Base-by-base conservation (phyloP, 2,113 vertebrate species). In the Lathamus discolor region DNA sequence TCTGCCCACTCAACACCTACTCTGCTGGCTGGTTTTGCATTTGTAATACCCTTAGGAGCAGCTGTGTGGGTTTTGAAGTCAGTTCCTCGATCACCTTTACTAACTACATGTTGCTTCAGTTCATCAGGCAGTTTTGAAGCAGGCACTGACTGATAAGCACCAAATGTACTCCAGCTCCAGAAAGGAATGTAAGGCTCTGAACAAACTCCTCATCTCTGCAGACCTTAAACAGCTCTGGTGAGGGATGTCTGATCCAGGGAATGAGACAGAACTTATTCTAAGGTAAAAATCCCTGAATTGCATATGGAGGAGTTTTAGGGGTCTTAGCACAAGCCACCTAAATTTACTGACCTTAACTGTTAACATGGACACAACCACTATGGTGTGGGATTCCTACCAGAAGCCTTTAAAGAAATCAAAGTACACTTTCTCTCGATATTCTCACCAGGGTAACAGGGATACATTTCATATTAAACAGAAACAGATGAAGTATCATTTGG, bases 261-360 rank as follows among this genome's bases (percentile, higher is more conserved):
- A 61, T 0, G 17, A 68, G 11, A 39, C 6, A 68, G 55, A 69
- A 69, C 6, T 78, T 39, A 25, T n/a, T 77, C 13, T 52, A 20
- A 63, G 72, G 3, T 17, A n/a, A 79, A 79, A 73, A 2, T 7
- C 17, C 73, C 37, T 43, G 19, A 72, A 68, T 2, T 43, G 18
- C 9, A 51, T 0, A 0, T 28, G 13, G 11, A 95, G 14, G 6
- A 55, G 9, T 39, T 80, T 66, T 17, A 55, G 17, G 22, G 27
- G 2, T 55, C 37, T 52, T 25, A 8, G 29, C 27, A 80, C 10
- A 83, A 92, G 57, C 8, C 4, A 1, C 8, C 8, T 25, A 25
- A 13, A 39, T 27, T 17, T 91, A 25, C 25, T 22, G 18, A 31
- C 37, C 57, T 31, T 37, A 28, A 25, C 17, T 46, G 19, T 64